Evolutionary conservation across 1,140 invertebrate genomes (phyloP), one percentile per base, ranked within the genome.

Genomic region (Augochlora pura): DNA sequence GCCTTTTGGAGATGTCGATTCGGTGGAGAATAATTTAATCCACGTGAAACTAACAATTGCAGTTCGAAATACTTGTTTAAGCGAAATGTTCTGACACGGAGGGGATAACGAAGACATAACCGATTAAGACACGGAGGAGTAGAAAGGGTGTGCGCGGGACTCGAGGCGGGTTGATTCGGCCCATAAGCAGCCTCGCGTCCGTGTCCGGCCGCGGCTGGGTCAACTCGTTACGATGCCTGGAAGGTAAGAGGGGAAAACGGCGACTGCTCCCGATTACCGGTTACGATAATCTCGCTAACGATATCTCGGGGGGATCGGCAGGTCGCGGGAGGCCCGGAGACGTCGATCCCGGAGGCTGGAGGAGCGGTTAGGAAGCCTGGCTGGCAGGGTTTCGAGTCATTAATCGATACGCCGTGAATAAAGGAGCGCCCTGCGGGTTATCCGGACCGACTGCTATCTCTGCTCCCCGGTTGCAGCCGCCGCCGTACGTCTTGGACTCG

Each of bases 401-500:
- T 90, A 89, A 90, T 90, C 88, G 88, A 90, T 89, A 89, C 74
- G 82, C 73, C 79, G 81, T 71, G 83, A 82, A 85, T 88, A 88
- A 89, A 87, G 83, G 68, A 77, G 66, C 85, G 80, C 84, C 80
- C 82, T 83, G 77, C 81, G 80, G 87, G 82, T 90, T 90, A 90
- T 88, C 78, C 82, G 62, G 77, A 62, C 62, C 79, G 85, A 87
- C 82, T 81, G 85, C 84, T 87, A 88, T 89, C 88, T 85, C 84
- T 78, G 80, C 79, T 85, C 74, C 83, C 62, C 79, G 79, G 84
- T 71, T 86, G 87, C 84, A 85, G 82, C 73, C 76, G n/a, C 49
- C 49, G 80, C 83, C 85, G 88, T 89, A 89, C 85, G 89, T 91
- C 90, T 91, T 91, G 87, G 79, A 85, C 78, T 82, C 77, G 84